phyloP scores from a whole-genome alignment of 2,113 vertebrate genomes.

The Phylloscopus trochiloides region DNA sequence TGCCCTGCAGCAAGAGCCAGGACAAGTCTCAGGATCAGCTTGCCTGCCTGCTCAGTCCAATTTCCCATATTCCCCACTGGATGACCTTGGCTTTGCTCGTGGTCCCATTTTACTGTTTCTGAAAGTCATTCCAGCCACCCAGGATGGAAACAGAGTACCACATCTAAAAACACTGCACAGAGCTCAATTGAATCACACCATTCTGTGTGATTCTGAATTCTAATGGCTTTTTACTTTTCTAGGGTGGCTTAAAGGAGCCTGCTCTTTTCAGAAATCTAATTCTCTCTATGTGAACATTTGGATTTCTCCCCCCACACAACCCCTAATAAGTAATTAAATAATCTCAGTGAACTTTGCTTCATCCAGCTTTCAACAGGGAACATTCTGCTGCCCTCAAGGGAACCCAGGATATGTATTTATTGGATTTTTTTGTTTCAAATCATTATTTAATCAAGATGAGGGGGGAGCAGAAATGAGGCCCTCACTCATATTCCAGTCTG shows the following conservation, averaged over 20 bases:
- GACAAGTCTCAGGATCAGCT: not conserved
- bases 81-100: not conserved
- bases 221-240: conserved; percentile 14
- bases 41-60: not conserved
- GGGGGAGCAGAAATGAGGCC: not conserved
- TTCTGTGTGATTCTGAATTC: not conserved
- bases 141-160: not conserved
- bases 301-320: not conserved
- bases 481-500: conserved; percentile 62
- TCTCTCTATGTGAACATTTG: conserved; percentile 5
- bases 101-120: not conserved
- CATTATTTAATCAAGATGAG: conserved; percentile 72
- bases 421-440: conserved; percentile 61
- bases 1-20: not conserved
- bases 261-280: conserved; percentile 29
- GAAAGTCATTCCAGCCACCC: not conserved
- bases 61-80: not conserved
- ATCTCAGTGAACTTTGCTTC: conserved; percentile 31
- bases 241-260: not conserved
- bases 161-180: not conserved
- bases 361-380: conserved; percentile 19
- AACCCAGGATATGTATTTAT: conserved; percentile 54
- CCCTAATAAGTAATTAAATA: conserved; percentile 69
- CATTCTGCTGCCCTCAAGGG: conserved; percentile 50
- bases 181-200: not conserved